Evolutionary conservation across 2,113 vertebrate genomes (phyloP), one percentile per base, ranked within the genome.

Genomic region (Globicephala melas): DNA sequence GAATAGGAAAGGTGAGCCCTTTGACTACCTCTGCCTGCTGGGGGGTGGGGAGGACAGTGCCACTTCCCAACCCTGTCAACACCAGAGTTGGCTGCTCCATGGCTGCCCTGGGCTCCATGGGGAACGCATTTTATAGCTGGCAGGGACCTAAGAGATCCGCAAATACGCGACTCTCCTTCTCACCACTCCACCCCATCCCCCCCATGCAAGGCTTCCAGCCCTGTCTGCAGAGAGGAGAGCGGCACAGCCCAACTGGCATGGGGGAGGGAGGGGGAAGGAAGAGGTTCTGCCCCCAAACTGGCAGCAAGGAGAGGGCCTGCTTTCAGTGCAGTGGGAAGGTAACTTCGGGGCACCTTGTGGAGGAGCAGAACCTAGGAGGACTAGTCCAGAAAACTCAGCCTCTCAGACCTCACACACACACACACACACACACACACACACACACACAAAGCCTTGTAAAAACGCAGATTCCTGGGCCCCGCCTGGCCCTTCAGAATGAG

Each of bases 1-100:
- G 92, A 84, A 41, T 1, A 38, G 85, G 55, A 97, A 97, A 97
- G 89, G 98, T 98, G 36, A 97, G 97, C 47, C 13, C 1, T 53
- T 36, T 33, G 1, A 4, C n/a, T 7, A 5, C 53, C 13, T 82
- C 28, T 36, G 28, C 36, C 31, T 47, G 53, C 36, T 20, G 17
- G 1, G 6, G 4, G 13, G 50, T 0, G 1, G 47, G 28, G 2
- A 2, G 3, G 71, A n/a, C 36, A 4, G 36, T 11, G 4, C 31
- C 60, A 33, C 71, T 25, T 31, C 36, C 67, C 18, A 77, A 12
- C 26, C 36, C 28, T 0, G 1, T 12, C 3, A 15, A 11, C n/a
- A 15, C 18, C 79, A 26, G 86, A 4, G 33, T 11, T 2, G 3
- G 17, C 70, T 31, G 0, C 14, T 4, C 23, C 14, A 11, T 36